A percentile compares a stretch with the other conserved stretches of the same genome.
phyloP scores from a whole-genome alignment of 30 jellyfish, hydroid and myxozoan genomes.

The Aurelia sp. region DNA sequence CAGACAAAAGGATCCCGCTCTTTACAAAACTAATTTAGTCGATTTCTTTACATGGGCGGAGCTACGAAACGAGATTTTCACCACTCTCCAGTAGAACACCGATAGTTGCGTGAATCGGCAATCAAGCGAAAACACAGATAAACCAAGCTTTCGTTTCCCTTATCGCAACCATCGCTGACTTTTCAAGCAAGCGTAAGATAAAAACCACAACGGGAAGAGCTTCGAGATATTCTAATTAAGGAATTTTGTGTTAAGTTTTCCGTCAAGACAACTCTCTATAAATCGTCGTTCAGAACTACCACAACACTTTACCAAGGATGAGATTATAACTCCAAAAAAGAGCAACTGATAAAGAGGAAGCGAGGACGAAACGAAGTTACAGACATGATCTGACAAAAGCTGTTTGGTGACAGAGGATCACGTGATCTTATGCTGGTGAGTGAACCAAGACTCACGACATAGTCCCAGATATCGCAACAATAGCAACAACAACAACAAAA shows the following conservation, averaged over 20 bases:
- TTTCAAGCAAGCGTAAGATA: constrained; percentile 59
- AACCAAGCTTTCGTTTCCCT: constrained; percentile 49
- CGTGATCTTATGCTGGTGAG: no score
- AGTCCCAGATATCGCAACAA: no score
- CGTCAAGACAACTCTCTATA: no score
- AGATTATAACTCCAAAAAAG: no score
- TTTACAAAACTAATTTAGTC: constrained; percentile 42
- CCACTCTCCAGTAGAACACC: constrained; percentile 21
- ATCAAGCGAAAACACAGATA: constrained; percentile 69
- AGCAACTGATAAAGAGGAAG: no score
- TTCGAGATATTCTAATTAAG: constrained; percentile 43
- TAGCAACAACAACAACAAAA: no score
- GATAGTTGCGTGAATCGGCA: constrained; percentile 65
- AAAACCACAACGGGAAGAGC: constrained; percentile 70
- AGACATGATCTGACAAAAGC: no score
- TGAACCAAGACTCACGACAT: no score
- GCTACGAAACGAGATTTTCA: constrained; percentile 59
- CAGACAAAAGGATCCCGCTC: constrained; percentile 40
- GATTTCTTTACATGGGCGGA: constrained; percentile 80
- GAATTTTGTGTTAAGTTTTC: constrained; percentile 2
- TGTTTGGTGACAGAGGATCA: no score
- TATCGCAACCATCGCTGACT: constrained; percentile 61
- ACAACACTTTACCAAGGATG: no score
- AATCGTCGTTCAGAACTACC: no score
- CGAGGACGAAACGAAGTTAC: no score